Percentiles rank a stretch among this genome's conserved stretches.
Evolutionary conservation across 2,888 invertebrate species (phyloP).

Genomic region (Ophioninae sp.): DNA sequence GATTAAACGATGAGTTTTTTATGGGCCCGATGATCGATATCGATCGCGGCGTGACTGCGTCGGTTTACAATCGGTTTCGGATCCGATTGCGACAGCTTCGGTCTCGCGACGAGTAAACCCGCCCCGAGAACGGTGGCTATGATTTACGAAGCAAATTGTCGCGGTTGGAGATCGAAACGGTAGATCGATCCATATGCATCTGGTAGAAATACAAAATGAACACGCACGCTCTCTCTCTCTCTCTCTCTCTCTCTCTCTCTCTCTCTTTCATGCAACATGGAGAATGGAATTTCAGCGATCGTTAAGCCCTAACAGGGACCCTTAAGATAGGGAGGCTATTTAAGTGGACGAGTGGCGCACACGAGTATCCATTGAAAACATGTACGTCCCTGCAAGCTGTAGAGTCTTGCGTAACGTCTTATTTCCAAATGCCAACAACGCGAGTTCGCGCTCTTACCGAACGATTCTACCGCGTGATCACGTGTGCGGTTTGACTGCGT

Average conservation of each 20-base stretch:
- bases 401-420: conserved; percentile 61
- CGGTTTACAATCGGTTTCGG: conserved; percentile 34
- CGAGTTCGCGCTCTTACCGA: conserved; percentile 51
- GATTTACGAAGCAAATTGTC: conserved; percentile 53
- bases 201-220: neutral
- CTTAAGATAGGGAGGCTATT: conserved; percentile 4
- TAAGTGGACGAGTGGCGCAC: conserved; percentile 5
- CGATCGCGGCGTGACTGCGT: conserved; percentile 41
- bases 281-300: conserved; percentile 19
- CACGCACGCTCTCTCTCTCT: too few species aligned
- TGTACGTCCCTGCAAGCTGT: neutral
- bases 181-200: conserved; percentile 14
- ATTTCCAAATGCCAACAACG: conserved; percentile 64
- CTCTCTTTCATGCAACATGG: too few species aligned
- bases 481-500: conserved; percentile 23
- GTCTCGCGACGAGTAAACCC: neutral
- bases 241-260: too few species aligned
- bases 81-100: conserved; percentile 12
- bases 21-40: conserved; percentile 48
- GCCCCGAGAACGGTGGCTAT: conserved; percentile 40
- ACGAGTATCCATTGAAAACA: neutral
- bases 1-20: conserved; percentile 28
- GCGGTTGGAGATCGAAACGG: conserved; percentile 34
- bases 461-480: conserved; percentile 24
- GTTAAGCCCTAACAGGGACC: neutral